Percentiles rank a stretch among this genome's conserved stretches.
Conservation (phyloP, 2,113 vertebrate species). For the Hippocampus mohnikei region DNA sequence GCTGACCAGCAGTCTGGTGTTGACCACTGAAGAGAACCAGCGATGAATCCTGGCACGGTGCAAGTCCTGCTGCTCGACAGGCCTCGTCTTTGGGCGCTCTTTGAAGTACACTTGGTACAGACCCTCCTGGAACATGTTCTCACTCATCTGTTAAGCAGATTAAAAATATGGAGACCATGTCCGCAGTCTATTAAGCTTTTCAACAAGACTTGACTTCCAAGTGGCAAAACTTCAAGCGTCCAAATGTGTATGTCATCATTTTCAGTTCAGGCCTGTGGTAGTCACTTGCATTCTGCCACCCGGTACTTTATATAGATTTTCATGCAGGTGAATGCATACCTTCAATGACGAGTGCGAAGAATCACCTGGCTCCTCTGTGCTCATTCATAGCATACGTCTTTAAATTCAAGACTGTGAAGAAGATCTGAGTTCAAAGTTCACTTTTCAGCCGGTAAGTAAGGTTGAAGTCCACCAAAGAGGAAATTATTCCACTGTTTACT, state of each 20-base stretch:
- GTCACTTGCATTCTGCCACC: not conserved
- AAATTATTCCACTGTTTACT: conserved; percentile 21
- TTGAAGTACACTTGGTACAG: conserved; percentile 71
- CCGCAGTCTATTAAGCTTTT: too few relatives aligned
- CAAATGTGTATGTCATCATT: not conserved
- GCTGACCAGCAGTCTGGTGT: conserved; percentile 61
- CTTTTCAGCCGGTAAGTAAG: conserved; percentile 8
- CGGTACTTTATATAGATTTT: not conserved
- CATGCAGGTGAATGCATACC: conserved; percentile 4
- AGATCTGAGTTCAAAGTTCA: conserved; percentile 48
- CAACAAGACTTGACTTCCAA: too few relatives aligned
- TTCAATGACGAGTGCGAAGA: not conserved
- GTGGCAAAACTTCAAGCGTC: too few relatives aligned
- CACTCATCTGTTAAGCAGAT: conserved; percentile 48
- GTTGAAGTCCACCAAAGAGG: conserved; percentile 50
- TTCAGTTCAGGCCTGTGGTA: not conserved
- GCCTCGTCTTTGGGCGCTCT: conserved; percentile 18
- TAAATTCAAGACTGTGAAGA: not conserved
- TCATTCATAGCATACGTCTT: not conserved
- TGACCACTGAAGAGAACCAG: conserved; percentile 70
- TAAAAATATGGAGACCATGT: not conserved
- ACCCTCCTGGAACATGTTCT: conserved; percentile 76
- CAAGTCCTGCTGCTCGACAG: conserved; percentile 23
- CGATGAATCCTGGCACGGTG: conserved; percentile 60
- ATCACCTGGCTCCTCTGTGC: not conserved